phyloP scores from a whole-genome alignment of 1,140 invertebrate species.

The Heliconius congener region DNA sequence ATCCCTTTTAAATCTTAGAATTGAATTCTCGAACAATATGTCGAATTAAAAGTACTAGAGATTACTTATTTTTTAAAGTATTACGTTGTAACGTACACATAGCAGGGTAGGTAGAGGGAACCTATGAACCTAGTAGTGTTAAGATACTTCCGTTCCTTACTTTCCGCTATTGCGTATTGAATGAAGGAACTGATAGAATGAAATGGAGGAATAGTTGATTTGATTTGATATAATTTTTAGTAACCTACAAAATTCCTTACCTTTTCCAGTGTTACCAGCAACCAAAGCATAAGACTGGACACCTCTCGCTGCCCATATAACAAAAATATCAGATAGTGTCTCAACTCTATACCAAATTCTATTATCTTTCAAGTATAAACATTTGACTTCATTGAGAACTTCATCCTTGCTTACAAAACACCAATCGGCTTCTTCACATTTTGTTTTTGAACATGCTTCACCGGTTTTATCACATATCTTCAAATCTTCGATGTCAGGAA shows the following conservation, averaged over 20 bases:
- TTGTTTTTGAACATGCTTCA: constrained; percentile 35
- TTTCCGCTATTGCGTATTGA: no score
- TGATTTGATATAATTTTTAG: no score
- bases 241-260: constrained; percentile 43
- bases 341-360: constrained; percentile 62
- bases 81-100: no score
- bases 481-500: constrained; percentile 65
- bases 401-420: constrained; percentile 56
- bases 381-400: constrained; percentile 41
- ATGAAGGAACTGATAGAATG: no score
- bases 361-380: constrained; percentile 59
- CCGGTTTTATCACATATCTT: constrained; percentile 46
- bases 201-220: no score
- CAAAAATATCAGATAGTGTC: constrained; percentile 60
- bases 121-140: no score
- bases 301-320: constrained; percentile 54
- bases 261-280: constrained; percentile 80
- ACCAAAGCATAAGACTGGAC: constrained; percentile 79
- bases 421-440: constrained; percentile 58
- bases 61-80: no score
- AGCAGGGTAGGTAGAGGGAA: no score
- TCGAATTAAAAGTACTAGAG: no score
- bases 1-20: no score
- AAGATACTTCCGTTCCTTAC: no score
- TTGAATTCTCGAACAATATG: no score